Conservation (phyloP, 2,888 invertebrate species). For the Acleris literana region DNA sequence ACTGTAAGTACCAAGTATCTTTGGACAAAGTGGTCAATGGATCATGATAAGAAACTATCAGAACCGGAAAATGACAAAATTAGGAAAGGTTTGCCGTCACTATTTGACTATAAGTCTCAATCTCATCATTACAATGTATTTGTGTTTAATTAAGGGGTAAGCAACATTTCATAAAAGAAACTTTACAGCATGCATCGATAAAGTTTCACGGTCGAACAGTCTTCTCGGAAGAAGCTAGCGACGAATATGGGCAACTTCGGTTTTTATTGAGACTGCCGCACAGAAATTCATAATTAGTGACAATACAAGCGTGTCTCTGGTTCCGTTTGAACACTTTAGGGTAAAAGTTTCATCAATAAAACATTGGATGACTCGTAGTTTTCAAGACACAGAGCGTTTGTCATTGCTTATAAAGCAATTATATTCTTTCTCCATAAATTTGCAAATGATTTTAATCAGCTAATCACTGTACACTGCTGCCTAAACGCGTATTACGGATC, state of each 20-base stretch:
- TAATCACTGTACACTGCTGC: too few species aligned
- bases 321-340: constrained; percentile 13
- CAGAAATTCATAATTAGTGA: constrained; percentile 15
- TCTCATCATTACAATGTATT: not conserved
- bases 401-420: too few species aligned
- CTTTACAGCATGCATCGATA: constrained; percentile 3
- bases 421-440: too few species aligned
- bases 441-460: too few species aligned
- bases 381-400: too few species aligned
- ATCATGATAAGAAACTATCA: too few species aligned
- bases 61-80: too few species aligned
- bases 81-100: not conserved
- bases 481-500: too few species aligned
- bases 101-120: not conserved
- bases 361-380: too few species aligned
- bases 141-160: constrained; percentile 1
- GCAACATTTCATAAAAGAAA: constrained; percentile 23
- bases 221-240: constrained; percentile 15
- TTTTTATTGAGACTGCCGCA: constrained; percentile 18
- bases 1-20: too few species aligned
- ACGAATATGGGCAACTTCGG: constrained; percentile 20
- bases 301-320: constrained; percentile 14
- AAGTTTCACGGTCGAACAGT: constrained; percentile 19
- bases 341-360: too few species aligned
- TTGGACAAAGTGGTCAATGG: too few species aligned